Percentiles rank a stretch among this genome's conserved stretches.
Conservation (phyloP, 1,140 invertebrate genomes). For the Aphis gossypii region DNA sequence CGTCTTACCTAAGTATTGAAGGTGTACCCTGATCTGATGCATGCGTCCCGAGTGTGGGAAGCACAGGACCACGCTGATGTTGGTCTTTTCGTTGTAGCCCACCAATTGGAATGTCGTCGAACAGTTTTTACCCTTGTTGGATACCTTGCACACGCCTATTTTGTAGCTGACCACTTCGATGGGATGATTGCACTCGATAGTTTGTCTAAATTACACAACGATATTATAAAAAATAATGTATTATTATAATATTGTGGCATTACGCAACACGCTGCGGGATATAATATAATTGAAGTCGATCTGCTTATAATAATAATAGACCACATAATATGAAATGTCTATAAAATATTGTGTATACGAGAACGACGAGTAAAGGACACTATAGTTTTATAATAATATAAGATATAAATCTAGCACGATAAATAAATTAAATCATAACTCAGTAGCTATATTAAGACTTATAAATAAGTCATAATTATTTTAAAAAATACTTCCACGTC, state of each 20-base stretch:
- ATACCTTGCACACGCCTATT: constrained; percentile 93
- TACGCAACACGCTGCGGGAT: neutral
- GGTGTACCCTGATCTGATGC: constrained; percentile 98
- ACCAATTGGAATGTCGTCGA: constrained; percentile 88
- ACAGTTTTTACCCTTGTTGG: constrained; percentile 88
- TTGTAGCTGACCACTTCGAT: constrained; percentile 94
- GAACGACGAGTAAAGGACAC: neutral
- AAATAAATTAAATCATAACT: too few relatives aligned
- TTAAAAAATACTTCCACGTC: too few relatives aligned
- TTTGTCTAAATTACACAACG: constrained; percentile 71
- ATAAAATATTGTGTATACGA: neutral
- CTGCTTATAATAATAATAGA: neutral
- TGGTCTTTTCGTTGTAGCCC: constrained; percentile 78
- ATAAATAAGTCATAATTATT: too few relatives aligned
- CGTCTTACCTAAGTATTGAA: constrained; percentile 85
- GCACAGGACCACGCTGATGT: constrained; percentile 91
- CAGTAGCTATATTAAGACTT: too few relatives aligned
- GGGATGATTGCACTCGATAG: constrained; percentile 85
- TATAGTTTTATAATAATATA: neutral
- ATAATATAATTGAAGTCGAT: neutral
- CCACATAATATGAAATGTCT: neutral
- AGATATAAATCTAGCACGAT: neutral
- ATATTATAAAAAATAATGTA: neutral
- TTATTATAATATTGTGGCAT: neutral
- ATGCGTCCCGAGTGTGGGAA: constrained; percentile 94